Evolutionary conservation across 1,140 invertebrate species (phyloP), one percentile per base, ranked within the genome.

Genomic region (Doryteuthis pealeii): DNA sequence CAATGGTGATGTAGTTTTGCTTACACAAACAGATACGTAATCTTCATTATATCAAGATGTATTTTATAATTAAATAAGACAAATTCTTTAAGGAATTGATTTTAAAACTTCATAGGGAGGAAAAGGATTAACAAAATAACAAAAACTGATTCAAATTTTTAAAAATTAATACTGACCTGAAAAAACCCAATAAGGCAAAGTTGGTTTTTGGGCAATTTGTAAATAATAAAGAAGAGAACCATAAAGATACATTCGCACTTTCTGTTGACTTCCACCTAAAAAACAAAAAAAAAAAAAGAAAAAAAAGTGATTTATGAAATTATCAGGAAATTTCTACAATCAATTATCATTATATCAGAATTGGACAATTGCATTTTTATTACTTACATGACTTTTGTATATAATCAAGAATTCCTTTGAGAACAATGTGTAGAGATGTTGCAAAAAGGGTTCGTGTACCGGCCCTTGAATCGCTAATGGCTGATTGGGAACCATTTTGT

Each of bases 221-320:
- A 96, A 85, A 74, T 93, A 95, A 77, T 89, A 90, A 32, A 90
- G 80, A 68, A 90, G 79, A 12, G 89, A 86, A 73, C 91, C 93
- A 82, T 96, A 96, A 5, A 96, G 86, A 86, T 96, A 95, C 0
- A 94, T 93, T 67, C 94, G 88, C 49, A 96, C 91, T 82, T 94
- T 93, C 81, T 96, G 95, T 2, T 92, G 92, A 0, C 91, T 91
- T 72, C 83, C 85, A 77, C 86, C 88, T 89, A 75, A 18, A 68
- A 78, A 40, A 74, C 33, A 74, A 26, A 74, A 22, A 72, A 49
- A n/a, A 70, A 62, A 72, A 18, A 15, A 54, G 5, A 0, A 54
- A 10, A 22, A 28, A 0, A 49, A 49, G 1, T 49, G n/a, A n/a
- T n/a, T n/a, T n/a, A n/a, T n/a, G n/a, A n/a, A n/a, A n/a, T n/a